Evolutionary conservation across 2,113 vertebrate species (phyloP), one percentile per base, ranked within the genome.

Genomic region (Corythaeola cristata): DNA sequence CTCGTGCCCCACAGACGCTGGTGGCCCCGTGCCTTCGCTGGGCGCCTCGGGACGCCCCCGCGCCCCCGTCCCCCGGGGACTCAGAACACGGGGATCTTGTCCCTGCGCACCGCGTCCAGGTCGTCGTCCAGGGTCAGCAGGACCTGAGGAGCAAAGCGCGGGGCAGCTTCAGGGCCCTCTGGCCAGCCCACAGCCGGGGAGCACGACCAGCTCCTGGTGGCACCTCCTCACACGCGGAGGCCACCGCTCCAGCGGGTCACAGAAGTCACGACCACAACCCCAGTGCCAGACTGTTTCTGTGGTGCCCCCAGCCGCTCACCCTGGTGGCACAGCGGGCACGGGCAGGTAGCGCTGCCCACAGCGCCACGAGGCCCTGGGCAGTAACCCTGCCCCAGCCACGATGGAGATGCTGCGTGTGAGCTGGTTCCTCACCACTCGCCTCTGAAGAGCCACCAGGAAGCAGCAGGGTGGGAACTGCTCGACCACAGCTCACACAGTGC

Each of bases 31-130:
- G 35, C 85, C 81, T 91, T 85, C 91, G 73, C 28, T 58, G 63
- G 94, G 82, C 4, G 3, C 52, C 82, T 86, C 67, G 87, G 79
- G 82, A 91, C 21, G 5, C 9, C 33, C 30, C 53, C 5, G 8
- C 1, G 8, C 52, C 66, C 33, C 68, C 13, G 23, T 39, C 41
- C 26, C 45, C 32, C 15, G 7, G 49, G 49, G 62, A 41, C 91
- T 98, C 96, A 98, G 94, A 98, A 98, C 68, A 98, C 98, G 0
- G 98, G 98, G 87, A 98, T 98, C 97, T 98, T 98, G 93, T 98
- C 98, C 96, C 98, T 98, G 66, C 96, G 97, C 87, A 98, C 98
- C 7, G 89, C 79, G 13, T 98, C 98, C 94, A 98, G 96, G 93
- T 98, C 98, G 44, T 98, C 98, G 33, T 98, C 98, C 91, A 98